These are phyloP conservation scores for Anthopleura xanthogrammica DNA, from an alignment of 92 coral and sea anemone species.

Conservation along the genomic window DNA sequence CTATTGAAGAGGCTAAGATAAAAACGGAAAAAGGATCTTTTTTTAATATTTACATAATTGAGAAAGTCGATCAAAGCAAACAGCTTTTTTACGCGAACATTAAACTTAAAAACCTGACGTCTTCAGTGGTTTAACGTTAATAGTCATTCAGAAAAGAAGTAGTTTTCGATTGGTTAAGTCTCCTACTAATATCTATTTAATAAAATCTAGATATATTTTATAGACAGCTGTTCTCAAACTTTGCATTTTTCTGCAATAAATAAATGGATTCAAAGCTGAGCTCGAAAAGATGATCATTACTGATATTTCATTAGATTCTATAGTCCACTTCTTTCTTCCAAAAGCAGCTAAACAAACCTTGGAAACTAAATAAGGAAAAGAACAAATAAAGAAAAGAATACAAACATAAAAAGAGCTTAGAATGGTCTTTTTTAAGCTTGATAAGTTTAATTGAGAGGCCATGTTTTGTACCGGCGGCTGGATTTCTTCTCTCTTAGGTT, in stretches of 20 bases:
- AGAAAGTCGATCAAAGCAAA: too few species aligned
- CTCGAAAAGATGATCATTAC: neutral
- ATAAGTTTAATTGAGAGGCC: neutral
- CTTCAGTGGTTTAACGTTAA: too few species aligned
- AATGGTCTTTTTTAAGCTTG: neutral
- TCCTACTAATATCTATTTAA: neutral
- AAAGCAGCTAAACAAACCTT: slow-evolving; percentile 1
- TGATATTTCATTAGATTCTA: neutral
- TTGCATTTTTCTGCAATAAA: neutral
- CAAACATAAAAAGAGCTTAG: neutral
- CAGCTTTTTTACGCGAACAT: too few species aligned
- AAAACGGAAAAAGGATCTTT: too few species aligned
- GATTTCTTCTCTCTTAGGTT: neutral
- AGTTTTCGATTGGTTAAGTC: neutral
- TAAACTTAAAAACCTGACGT: too few species aligned
- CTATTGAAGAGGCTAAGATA: too few species aligned
- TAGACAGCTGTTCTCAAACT: neutral
- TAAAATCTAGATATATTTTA: neutral
- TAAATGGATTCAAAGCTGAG: neutral
- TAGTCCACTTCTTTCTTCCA: neutral
- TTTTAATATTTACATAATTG: too few species aligned
- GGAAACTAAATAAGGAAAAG: neutral
- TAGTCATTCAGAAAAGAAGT: neutral
- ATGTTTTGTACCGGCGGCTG: neutral
- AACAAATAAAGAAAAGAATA: slow-evolving; percentile 3